These are phyloP conservation scores for Antheraea yamamai DNA, from an alignment of 2,888 invertebrate genomes.

Conservation along the genomic window DNA sequence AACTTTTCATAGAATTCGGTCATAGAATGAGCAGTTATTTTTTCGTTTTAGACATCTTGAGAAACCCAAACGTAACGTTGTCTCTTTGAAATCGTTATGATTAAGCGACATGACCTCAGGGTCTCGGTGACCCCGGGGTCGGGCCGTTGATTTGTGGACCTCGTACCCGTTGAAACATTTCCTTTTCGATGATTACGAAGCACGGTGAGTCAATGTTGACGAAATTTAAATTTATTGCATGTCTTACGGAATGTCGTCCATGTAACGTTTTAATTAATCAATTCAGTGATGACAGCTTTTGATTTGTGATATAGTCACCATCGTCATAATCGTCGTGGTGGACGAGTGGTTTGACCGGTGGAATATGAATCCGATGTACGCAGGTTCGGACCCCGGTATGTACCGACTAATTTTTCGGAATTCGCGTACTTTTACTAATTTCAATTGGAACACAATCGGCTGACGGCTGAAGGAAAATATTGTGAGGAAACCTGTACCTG, in stretches of 20 bases:
- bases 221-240: slow-evolving; percentile 1
- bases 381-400: no score
- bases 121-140: slow-evolving; percentile 13
- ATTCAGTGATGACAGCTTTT: neutral
- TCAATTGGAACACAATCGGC: no score
- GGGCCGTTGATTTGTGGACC: neutral
- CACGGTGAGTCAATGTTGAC: slow-evolving; percentile 4
- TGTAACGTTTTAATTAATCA: neutral
- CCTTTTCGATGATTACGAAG: slow-evolving; percentile 4
- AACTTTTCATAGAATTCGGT: neutral
- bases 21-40: neutral
- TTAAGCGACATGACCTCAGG: slow-evolving; percentile 11
- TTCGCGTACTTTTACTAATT: no score
- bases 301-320: neutral
- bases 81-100: slow-evolving; percentile 8
- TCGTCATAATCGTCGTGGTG: no score
- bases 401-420: no score
- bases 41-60: neutral
- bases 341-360: no score
- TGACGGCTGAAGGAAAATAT: no score
- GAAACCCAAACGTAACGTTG: slow-evolving; percentile 3
- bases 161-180: slow-evolving; percentile 6
- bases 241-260: neutral
- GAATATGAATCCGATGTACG: no score
- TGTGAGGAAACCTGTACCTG: no score